These are phyloP conservation scores for Amazona vittata DNA, from an alignment of 2,113 vertebrate genomes.

Conservation along the genomic window DNA sequence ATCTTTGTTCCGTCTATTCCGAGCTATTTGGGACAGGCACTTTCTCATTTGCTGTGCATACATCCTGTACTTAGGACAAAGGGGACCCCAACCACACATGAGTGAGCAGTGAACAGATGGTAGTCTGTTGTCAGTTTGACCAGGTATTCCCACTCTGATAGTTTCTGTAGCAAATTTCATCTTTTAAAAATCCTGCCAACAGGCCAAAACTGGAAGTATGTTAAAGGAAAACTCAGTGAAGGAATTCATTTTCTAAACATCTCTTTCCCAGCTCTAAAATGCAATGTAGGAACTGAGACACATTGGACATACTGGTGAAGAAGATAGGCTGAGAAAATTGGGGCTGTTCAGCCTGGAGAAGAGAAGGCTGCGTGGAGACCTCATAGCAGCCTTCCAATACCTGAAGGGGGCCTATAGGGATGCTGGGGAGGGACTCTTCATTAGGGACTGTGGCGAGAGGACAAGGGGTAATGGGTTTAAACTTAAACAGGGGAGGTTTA, in stretches of 20 bases:
- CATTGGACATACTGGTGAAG: not conserved
- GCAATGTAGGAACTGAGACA: not conserved
- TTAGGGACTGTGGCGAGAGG: no score
- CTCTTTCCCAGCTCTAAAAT: not conserved
- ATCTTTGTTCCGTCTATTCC: not conserved
- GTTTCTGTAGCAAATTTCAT: not conserved
- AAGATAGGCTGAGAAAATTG: not conserved
- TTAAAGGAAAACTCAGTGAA: not conserved
- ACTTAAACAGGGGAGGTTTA: no score
- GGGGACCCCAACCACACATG: conserved; percentile 11
- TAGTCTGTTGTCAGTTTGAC: not conserved
- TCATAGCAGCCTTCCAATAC: no score
- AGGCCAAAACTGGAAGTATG: not conserved
- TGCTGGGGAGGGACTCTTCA: no score
- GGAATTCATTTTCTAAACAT: not conserved
- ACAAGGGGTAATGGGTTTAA: no score
- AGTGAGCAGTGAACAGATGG: conserved; percentile 48
- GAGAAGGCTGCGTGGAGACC: no score
- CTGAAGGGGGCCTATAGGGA: no score
- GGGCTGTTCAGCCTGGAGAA: no score
- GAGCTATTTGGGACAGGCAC: not conserved
- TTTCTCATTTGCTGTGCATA: conserved; percentile 29
- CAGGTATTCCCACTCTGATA: not conserved
- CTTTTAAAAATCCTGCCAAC: not conserved
- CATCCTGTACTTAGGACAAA: not conserved